Base-by-base conservation (phyloP, 92 coral and sea anemone species). In the Paragorgia papillata region DNA sequence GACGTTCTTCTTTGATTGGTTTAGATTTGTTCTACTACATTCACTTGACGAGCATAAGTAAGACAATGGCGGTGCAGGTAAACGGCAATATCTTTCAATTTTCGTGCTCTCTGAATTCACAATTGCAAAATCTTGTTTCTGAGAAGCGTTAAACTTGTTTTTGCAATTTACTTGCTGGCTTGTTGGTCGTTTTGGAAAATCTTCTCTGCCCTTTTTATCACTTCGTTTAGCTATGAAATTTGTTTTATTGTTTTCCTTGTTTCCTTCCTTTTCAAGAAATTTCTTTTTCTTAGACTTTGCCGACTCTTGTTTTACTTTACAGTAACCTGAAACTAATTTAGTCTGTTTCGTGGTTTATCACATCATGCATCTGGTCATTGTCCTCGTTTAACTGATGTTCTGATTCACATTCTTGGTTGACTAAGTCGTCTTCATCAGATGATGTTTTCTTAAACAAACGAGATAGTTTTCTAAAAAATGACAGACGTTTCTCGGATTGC, bases 391-490 rank as follows among this genome's bases (percentile, higher is more conserved):
- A 15, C 53, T 15, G 53, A 46, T 46, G 7, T 2, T 46, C 53
- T 15, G n/a, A 15, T 51, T 27, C 32, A 49, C 58, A 26, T 2
- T 26, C 48, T 25, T 32, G 29, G 25, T 31, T 58, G 0, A 5
- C 26, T 1, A 49, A 13, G n/a, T 51, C 60, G 21, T 55, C 50
- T 15, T 21, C 26, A 8, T 53, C 78, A 19, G 19, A 35, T 18
- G 34, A 53, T 4, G 24, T 58, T 25, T 17, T 71, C 27, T 39
- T 53, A 26, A 71, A 71, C 51, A 71, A 20, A 2, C 78, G 78
- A 14, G 64, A 71, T 9, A 71, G 49, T 53, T 34, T 71, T n/a
- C 48, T 49, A 21, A 71, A 27, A 71, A 71, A 51, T 14, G 64
- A 51, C 15, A 34, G 26, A 53, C 64, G 78, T 55, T 71, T 71